Evolutionary conservation across 1,140 invertebrate genomes (phyloP).

Genomic region (Drosophila rhopaloa): DNA sequence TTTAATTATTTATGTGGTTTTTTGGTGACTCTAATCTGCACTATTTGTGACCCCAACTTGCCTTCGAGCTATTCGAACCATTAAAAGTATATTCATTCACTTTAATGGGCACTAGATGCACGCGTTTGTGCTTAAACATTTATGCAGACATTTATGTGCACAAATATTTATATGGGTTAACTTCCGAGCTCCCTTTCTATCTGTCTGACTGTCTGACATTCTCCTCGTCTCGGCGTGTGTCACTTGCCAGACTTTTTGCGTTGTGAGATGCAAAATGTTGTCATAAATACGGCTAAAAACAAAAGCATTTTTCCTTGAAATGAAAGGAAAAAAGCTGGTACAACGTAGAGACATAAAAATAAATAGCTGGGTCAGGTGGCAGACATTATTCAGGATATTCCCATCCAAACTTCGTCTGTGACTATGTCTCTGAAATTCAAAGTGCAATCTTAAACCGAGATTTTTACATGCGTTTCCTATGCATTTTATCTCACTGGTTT

Average conservation of each 20-base stretch:
- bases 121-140: slow-evolving; percentile 1
- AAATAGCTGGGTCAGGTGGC: slow-evolving; percentile 11
- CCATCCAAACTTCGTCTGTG: neutral
- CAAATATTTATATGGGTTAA: slow-evolving; percentile 27
- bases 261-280: slow-evolving; percentile 31
- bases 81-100: neutral
- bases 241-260: slow-evolving; percentile 35
- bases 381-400: slow-evolving; percentile 3
- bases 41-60: neutral
- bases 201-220: slow-evolving; percentile 3
- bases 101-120: slow-evolving; percentile 3
- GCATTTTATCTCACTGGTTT: no score
- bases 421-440: slow-evolving; percentile 2
- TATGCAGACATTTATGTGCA: slow-evolving; percentile 2
- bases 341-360: neutral
- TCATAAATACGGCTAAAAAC: slow-evolving; percentile 26
- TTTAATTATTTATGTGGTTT: neutral
- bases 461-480: neutral
- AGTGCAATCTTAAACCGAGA: neutral
- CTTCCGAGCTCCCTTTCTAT: neutral
- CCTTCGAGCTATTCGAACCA: neutral
- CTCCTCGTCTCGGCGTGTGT: slow-evolving; percentile 20
- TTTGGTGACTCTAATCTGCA: neutral
- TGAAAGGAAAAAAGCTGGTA: neutral
- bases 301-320: slow-evolving; percentile 3